Conservation (phyloP, 2,797 vertebrate species). For the Acipenser oxyrinchus region DNA sequence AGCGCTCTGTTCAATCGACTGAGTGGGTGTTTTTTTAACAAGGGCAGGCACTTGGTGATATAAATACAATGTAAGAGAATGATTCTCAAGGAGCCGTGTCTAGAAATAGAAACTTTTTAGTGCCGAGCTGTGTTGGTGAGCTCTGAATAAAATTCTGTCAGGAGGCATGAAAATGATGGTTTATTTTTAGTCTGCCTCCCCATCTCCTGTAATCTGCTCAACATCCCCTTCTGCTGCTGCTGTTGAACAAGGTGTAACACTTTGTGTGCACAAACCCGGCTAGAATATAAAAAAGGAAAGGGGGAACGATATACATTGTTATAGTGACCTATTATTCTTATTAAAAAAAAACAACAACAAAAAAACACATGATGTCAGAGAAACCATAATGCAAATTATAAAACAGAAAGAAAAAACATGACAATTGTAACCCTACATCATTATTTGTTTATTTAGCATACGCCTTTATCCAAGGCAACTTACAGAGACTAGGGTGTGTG, state of each 20-base stretch:
- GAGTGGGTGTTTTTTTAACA: background rate
- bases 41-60: background rate
- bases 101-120: background rate
- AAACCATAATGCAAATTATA: too few species aligned
- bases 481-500: too few species aligned
- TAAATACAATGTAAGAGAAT: background rate
- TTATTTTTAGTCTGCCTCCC: slow-evolving; percentile 13
- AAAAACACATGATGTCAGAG: too few species aligned
- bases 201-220: slow-evolving; percentile 8
- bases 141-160: background rate
- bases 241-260: background rate
- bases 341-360: too few species aligned
- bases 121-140: background rate
- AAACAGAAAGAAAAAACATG: too few species aligned
- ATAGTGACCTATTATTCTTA: too few species aligned
- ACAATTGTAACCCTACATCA: too few species aligned
- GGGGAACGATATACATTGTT: too few species aligned
- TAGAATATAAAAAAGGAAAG: too few species aligned
- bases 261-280: too few species aligned
- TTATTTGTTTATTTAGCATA: too few species aligned
- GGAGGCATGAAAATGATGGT: slow-evolving; percentile 5
- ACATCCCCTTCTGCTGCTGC: background rate
- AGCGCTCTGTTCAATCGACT: background rate
- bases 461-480: too few species aligned
- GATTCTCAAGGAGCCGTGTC: background rate